These are phyloP conservation scores for Vireo altiloquus DNA, from an alignment of 2,113 vertebrate genomes.

Conservation along the genomic window DNA sequence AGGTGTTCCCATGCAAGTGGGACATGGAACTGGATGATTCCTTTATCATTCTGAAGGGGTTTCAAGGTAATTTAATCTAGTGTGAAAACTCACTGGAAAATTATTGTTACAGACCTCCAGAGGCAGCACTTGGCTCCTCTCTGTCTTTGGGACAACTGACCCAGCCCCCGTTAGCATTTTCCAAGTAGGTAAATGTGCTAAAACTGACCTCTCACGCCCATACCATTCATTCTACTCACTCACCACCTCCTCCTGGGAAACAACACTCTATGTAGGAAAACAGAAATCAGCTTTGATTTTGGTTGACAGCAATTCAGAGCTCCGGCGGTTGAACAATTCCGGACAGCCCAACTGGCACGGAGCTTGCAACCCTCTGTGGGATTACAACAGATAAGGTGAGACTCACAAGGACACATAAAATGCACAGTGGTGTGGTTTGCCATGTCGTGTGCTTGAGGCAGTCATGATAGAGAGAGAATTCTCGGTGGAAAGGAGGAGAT, in stretches of 20 bases:
- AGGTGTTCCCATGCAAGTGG: background rate
- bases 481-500: background rate
- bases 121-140: background rate
- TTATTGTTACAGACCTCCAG: background rate
- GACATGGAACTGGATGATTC: background rate
- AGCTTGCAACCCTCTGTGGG: background rate
- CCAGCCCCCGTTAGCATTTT: background rate
- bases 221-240: background rate
- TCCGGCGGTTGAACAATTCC: background rate
- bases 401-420: background rate
- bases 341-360: background rate
- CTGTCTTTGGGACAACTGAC: background rate
- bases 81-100: background rate
- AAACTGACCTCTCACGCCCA: background rate
- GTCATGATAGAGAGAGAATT: background rate
- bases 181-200: background rate
- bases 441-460: background rate
- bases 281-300: background rate
- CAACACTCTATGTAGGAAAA: background rate
- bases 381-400: background rate
- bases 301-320: background rate
- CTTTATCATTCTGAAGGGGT: conserved; percentile 4
- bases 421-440: background rate
- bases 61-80: background rate
- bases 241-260: background rate